Conservation (phyloP, 2,113 vertebrate species). For the Spizaetus ornatus region DNA sequence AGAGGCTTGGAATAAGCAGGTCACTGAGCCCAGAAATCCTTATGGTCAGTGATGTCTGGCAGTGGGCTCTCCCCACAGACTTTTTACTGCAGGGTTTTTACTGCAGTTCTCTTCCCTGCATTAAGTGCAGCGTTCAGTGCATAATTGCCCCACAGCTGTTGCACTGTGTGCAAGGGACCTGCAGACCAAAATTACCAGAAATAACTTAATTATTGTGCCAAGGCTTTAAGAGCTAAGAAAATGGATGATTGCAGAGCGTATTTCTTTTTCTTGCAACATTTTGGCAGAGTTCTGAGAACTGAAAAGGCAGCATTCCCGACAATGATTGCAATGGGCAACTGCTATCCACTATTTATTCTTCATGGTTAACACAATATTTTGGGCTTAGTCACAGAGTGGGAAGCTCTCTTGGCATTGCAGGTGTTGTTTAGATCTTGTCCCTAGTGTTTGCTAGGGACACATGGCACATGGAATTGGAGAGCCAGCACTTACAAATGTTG, state of each 20-base stretch:
- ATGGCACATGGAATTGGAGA: background rate
- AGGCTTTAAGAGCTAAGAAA: background rate
- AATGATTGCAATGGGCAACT: background rate
- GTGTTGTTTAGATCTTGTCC: background rate
- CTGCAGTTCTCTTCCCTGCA: background rate
- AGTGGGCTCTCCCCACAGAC: background rate
- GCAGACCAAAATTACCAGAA: background rate
- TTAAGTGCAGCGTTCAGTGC: background rate
- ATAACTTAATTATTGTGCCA: background rate
- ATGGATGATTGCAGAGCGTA: background rate
- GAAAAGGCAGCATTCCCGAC: background rate
- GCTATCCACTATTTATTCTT: background rate
- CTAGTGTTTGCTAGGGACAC: background rate
- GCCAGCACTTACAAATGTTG: background rate
- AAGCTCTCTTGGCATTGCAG: constrained; percentile 6
- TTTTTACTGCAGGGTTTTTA: background rate
- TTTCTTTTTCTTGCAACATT: background rate
- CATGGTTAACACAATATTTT: background rate
- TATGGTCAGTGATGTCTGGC: background rate
- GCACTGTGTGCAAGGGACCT: background rate
- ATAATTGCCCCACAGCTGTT: background rate
- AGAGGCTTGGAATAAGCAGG: background rate
- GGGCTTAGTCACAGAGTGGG: background rate
- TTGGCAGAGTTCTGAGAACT: background rate
- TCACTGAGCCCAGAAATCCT: background rate